Conservation (phyloP, 2,113 vertebrate species). For the Hiodon tergisus region DNA sequence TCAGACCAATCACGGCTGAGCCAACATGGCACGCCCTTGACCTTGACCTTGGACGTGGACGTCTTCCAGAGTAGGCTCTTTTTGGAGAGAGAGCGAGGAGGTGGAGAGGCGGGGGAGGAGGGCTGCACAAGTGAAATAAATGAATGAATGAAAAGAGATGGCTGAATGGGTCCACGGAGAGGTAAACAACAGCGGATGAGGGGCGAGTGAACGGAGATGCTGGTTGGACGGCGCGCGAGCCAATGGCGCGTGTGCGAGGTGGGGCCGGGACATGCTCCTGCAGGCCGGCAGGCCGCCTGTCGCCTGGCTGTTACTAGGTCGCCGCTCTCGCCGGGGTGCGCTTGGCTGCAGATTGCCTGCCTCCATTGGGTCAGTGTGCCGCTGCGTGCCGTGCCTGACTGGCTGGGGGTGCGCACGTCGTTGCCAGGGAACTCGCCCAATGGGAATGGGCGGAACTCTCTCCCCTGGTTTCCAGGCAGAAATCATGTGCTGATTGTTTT, state of each 20-base stretch:
- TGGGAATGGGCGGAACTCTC: constrained; percentile 44
- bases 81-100: constrained; percentile 18
- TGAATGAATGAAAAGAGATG: constrained; percentile 16
- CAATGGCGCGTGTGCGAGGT: constrained; percentile 17
- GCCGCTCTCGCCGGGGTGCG: constrained; percentile 57
- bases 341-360: constrained; percentile 31
- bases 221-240: constrained; percentile 15
- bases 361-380: constrained; percentile 67
- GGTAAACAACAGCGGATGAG: constrained; percentile 21
- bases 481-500: constrained; percentile 47
- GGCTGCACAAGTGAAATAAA: constrained; percentile 11
- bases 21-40: constrained; percentile 23
- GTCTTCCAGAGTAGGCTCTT: constrained; percentile 18
- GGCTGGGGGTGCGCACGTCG: constrained; percentile 41
- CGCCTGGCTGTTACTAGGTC: constrained; percentile 66
- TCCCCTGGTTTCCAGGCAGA: constrained; percentile 68
- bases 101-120: not conserved
- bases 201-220: constrained; percentile 17
- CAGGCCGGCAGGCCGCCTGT: constrained; percentile 5
- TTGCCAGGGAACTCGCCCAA: constrained; percentile 53
- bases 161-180: constrained; percentile 15
- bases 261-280: not conserved
- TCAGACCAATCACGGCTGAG: constrained; percentile 19
- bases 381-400: constrained; percentile 48
- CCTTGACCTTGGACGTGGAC: constrained; percentile 15